Evolutionary conservation across 1,140 invertebrate genomes (phyloP).

Genomic region (Acromyrmex charruanus): DNA sequence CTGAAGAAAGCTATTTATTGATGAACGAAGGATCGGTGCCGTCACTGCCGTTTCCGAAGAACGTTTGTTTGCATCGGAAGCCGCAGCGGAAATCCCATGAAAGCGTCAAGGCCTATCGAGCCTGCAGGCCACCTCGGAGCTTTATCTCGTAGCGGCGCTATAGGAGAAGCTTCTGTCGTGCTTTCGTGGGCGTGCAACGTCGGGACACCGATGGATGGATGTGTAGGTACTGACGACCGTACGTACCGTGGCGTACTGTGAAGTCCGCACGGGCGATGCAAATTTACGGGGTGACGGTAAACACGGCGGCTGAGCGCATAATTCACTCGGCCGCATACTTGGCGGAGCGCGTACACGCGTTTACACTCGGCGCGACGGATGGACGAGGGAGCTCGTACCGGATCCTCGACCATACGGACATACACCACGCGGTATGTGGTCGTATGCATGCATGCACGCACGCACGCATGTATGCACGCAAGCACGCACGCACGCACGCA

Average conservation of each 20-base stretch:
- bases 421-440: background rate
- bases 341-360: conserved; percentile 69
- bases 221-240: conserved; percentile 29
- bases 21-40: background rate
- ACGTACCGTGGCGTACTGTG: conserved; percentile 16
- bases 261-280: conserved; percentile 55
- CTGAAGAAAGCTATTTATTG: background rate
- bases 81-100: conserved; percentile 37
- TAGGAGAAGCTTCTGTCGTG: background rate
- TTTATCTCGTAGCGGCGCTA: conserved; percentile 30
- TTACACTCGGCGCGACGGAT: conserved; percentile 64
- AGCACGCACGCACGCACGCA: background rate
- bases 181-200: conserved; percentile 36
- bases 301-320: conserved; percentile 69
- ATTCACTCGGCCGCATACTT: conserved; percentile 70
- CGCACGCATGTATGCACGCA: background rate
- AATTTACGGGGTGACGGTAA: conserved; percentile 74
- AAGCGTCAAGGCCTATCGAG: conserved; percentile 59
- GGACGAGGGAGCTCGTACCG: conserved; percentile 19
- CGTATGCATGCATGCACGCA: background rate
- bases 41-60: conserved; percentile 6
- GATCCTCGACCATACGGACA: conserved; percentile 6
- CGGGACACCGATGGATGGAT: conserved; percentile 44
- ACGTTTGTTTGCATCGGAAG: conserved; percentile 47
- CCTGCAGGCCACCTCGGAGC: conserved; percentile 5